Evolutionary conservation across 2,888 invertebrate species (phyloP), one percentile per base, ranked within the genome.

Genomic region (Exephanes ischioxanthus): DNA sequence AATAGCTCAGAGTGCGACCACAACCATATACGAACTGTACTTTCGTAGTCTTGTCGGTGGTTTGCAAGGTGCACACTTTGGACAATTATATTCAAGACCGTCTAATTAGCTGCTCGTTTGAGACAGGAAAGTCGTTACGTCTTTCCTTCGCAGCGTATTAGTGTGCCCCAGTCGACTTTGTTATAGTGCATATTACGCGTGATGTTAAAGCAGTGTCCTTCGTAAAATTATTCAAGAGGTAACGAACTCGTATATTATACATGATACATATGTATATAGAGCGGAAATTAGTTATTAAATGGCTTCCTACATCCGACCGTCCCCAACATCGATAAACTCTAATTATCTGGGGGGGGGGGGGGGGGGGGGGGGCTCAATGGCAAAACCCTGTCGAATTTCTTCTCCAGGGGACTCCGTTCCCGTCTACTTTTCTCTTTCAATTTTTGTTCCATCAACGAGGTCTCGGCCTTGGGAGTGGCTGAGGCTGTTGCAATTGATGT

Each of bases 381-480:
- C 82, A 85, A 85, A 70, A 68, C 67, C 77, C 72, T 81, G 48
- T 48, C 61, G 66, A 55, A 67, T 26, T 61, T 68, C 33, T 45
- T 33, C 53, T 48, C 58, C 26, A 72, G 19, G n/a, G 30, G 16
- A 63, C 63, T 33, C 33, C 63, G 63, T 30, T 16, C 30, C 9
- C 7, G 26, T 63, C 2, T 63, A n/a, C 48, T 51, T 48, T 63
- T 79, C 48, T 26, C 19, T 19, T 14, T 4, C 45, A 11, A 16
- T 19, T 9, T 0, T 7, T 19, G 53, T 55, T 5, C 16, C 66
- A 61, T 88, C 92, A 93, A 87, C 93, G 93, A 70, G 93, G 93
- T 87, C 94, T 88, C 9, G 94, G 94, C 90, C 93, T 92, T 41
- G 94, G 94, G 55, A 93, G 79, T n/a, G 94, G 93, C 72, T 94